Percentiles rank a stretch among this genome's conserved stretches.
Evolutionary conservation across 1,140 invertebrate genomes (phyloP).

Genomic region (Wiebesia pumilae): DNA sequence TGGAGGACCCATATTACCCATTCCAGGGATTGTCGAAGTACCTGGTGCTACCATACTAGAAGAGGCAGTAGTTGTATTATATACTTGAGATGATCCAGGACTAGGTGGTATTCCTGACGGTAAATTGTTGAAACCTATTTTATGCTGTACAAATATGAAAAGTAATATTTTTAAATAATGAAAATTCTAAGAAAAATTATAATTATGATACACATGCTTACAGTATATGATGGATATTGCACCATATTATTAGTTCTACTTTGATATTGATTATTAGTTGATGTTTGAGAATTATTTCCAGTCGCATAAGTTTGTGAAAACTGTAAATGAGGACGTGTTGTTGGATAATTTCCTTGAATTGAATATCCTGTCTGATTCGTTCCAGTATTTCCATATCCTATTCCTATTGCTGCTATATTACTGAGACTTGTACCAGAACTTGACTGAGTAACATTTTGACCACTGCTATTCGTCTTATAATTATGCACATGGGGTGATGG

Average conservation of each 20-base stretch:
- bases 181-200: background rate
- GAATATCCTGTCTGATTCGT: constrained; percentile 72
- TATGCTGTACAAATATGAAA: constrained; percentile 62
- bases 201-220: constrained; percentile 53
- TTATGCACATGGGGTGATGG: constrained; percentile 78
- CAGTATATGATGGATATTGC: constrained; percentile 73
- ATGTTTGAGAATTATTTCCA: constrained; percentile 70
- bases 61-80: constrained; percentile 69
- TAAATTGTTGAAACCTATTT: constrained; percentile 72
- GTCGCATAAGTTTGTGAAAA: constrained; percentile 71
- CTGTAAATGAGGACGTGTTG: constrained; percentile 71
- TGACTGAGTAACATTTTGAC: constrained; percentile 69
- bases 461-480: constrained; percentile 76
- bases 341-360: constrained; percentile 71
- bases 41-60: constrained; percentile 75
- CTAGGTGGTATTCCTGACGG: constrained; percentile 69
- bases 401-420: constrained; percentile 69
- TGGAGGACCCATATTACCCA: constrained; percentile 72
- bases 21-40: constrained; percentile 67
- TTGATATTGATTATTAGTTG: constrained; percentile 73
- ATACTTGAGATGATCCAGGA: constrained; percentile 71
- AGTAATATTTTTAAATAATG: background rate
- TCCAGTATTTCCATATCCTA: constrained; percentile 70
- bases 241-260: constrained; percentile 71
- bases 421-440: constrained; percentile 68